phyloP scores from a whole-genome alignment of 1,140 invertebrate species.

The Acyrthosiphon pisum region DNA sequence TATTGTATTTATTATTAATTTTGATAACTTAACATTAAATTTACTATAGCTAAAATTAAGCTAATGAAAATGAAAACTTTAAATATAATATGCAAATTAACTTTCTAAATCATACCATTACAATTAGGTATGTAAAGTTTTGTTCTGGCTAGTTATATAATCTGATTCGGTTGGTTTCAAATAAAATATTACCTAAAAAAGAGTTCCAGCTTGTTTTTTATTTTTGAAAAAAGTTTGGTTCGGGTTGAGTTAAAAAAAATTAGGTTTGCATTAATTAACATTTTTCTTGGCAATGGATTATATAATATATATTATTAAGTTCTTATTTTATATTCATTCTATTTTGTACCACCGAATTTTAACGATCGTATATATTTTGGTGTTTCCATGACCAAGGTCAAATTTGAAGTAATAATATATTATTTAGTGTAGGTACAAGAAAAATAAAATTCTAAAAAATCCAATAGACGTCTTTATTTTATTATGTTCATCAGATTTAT shows the following conservation, averaged over 20 bases:
- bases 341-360: background rate
- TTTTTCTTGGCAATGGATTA: background rate
- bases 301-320: background rate
- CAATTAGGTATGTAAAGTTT: too few relatives aligned
- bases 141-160: too few relatives aligned
- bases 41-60: too few relatives aligned
- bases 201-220: too few relatives aligned
- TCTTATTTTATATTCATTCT: background rate
- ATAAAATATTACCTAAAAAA: too few relatives aligned
- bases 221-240: too few relatives aligned
- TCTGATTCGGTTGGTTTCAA: too few relatives aligned
- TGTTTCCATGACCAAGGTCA: background rate
- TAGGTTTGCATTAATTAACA: background rate
- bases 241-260: background rate
- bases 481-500: background rate
- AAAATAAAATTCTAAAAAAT: slow-evolving; percentile 4
- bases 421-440: background rate
- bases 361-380: background rate
- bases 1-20: too few relatives aligned
- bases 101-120: too few relatives aligned
- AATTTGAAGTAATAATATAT: background rate
- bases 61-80: too few relatives aligned
- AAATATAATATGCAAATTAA: too few relatives aligned
- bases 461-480: background rate
- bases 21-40: too few relatives aligned